A percentile compares a stretch with the other conserved stretches of the same genome.
Conservation (phyloP, 1,140 invertebrate genomes). For the Magallana angulata region DNA sequence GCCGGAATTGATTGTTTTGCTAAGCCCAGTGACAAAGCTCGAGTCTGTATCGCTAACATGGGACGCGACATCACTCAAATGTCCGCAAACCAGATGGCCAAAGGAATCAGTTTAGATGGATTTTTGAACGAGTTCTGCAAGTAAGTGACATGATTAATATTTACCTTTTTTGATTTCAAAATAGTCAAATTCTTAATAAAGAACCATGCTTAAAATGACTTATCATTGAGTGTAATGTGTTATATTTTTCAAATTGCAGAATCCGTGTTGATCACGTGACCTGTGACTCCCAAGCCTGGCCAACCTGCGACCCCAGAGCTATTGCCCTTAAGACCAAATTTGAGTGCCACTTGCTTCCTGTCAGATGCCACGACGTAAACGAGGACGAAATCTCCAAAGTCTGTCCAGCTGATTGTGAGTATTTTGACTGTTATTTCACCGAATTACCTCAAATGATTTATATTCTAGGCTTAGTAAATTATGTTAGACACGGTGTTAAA, state of each 20-base stretch:
- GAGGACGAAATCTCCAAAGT: constrained; percentile 43
- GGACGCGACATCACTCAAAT: constrained; percentile 49
- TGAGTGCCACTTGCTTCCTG: constrained; percentile 55
- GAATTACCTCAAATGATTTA: background rate
- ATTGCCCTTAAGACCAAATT: constrained; percentile 56
- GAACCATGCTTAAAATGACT: background rate
- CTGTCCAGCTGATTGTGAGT: constrained; percentile 52
- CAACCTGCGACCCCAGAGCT: constrained; percentile 52
- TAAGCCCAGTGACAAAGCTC: constrained; percentile 42
- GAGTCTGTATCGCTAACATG: constrained; percentile 50
- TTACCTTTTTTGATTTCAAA: background rate
- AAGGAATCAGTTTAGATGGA: constrained; percentile 52
- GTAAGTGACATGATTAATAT: constrained; percentile 39
- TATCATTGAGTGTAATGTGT: background rate
- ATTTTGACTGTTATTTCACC: background rate
- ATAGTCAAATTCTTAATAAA: too few species aligned
- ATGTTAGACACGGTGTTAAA: background rate
- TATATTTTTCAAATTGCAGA: constrained; percentile 23
- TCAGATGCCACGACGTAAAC: constrained; percentile 53
- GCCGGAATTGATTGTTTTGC: constrained; percentile 55
- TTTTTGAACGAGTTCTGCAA: constrained; percentile 59
- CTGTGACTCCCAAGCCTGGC: constrained; percentile 53
- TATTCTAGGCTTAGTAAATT: background rate
- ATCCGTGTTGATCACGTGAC: constrained; percentile 54
- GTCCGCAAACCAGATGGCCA: constrained; percentile 53